Evolutionary conservation across 2,888 invertebrate species (phyloP), one percentile per base, ranked within the genome.

Genomic region (Cryptocheilus praepositus): DNA sequence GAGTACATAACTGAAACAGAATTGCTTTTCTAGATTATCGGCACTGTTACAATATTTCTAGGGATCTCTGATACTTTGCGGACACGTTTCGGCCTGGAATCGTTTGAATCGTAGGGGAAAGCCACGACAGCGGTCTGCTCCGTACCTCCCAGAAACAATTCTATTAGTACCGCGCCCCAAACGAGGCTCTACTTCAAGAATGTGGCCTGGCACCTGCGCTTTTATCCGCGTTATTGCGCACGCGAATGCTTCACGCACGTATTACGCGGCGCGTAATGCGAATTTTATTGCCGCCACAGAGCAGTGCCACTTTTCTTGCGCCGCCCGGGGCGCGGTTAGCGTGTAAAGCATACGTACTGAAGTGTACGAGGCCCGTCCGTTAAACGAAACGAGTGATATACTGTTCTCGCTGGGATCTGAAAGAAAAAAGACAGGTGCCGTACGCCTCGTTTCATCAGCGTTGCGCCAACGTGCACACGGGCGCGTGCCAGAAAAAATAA

Each of bases 231-330:
- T 79, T 77, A 77, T 64, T 60, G 63, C 57, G 63, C 60, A 62
- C 68, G 76, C 67, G 65, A 65, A 64, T 68, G 66, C 70, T 81
- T 79, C 74, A 77, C 67, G 68, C 73, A 62, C 72, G 69, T 74
- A 75, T 80, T 79, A 79, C 76, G 82, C 79, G 90, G 88, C 89
- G 90, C 81, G 90, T 90, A 87, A 89, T 89, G 83, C 89, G 89
- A 85, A 88, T 89, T 89, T 91, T 80, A 82, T 81, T 90, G 88
- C 90, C 90, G 65, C 65, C 68, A 68, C 68, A 36, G 88, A 88
- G 85, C 83, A 88, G 86, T 86, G 84, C 83, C 80, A 84, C 76
- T 71, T 81, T 79, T 66, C 71, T 73, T 66, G 61, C 60, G 61
- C 28, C 58, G 64, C 70, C 62, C 56, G 58, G 43, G 66, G 64